Percentiles rank a stretch among this genome's conserved stretches.
These are phyloP conservation scores for Cochlearius cochlearius DNA, from an alignment of 2,113 vertebrate species.

Conservation along the genomic window DNA sequence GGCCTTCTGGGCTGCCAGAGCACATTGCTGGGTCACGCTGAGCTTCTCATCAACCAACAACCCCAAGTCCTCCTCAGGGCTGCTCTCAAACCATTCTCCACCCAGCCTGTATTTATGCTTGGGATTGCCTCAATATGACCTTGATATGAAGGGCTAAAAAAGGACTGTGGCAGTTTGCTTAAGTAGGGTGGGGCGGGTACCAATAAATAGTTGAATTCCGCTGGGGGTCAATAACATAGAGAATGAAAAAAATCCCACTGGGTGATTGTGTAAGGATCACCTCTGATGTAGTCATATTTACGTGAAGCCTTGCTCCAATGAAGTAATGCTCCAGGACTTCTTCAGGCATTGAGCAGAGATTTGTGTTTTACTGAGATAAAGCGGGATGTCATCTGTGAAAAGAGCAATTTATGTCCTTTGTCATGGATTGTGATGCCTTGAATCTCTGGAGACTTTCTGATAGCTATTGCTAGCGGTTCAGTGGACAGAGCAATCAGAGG, in stretches of 20 bases:
- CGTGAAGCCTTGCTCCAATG: neutral
- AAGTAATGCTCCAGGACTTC: constrained; percentile 19
- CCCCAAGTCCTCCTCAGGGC: too few relatives aligned
- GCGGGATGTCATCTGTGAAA: constrained; percentile 60
- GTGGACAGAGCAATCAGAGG: constrained; percentile 58
- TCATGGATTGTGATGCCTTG: constrained; percentile 30
- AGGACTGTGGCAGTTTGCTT: neutral
- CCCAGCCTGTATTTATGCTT: too few relatives aligned
- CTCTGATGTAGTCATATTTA: constrained; percentile 22
- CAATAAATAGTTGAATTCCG: neutral
- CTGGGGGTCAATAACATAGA: neutral
- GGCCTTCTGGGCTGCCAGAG: too few relatives aligned
- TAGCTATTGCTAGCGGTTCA: constrained; percentile 53
- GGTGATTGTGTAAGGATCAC: neutral
- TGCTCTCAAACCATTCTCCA: too few relatives aligned
- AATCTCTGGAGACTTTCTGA: constrained; percentile 58
- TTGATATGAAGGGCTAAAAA: neutral
- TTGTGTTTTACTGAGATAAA: constrained; percentile 63
- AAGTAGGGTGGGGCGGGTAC: neutral
- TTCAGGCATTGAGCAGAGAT: constrained; percentile 29
- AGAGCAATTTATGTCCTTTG: constrained; percentile 61
- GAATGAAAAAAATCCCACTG: neutral
- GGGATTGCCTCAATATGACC: neutral
- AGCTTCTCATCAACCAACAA: too few relatives aligned
- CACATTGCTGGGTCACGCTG: too few relatives aligned